Conservation (phyloP, 2,113 vertebrate species). For the Neogobius melanostomus region DNA sequence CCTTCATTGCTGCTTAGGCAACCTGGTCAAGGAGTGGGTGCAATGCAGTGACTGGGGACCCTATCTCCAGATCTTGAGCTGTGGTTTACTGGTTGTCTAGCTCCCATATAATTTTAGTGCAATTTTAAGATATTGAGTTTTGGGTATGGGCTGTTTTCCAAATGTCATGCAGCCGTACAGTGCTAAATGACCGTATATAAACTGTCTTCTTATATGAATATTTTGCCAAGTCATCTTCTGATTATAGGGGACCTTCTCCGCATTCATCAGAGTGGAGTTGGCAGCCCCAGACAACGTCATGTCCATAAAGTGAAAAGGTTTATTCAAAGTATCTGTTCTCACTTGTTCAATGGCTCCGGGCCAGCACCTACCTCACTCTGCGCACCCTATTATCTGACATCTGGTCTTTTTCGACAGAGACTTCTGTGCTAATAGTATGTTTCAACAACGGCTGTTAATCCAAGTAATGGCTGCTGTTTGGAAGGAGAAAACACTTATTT, state of each 20-base stretch:
- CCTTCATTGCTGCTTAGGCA: too few relatives aligned
- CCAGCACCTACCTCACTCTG: conserved; percentile 63
- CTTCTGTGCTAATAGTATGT: conserved; percentile 67
- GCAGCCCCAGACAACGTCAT: conserved; percentile 50
- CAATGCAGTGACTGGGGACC: too few relatives aligned
- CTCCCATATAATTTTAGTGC: background rate
- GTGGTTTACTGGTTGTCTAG: too few relatives aligned
- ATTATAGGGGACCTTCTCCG: conserved; percentile 2
- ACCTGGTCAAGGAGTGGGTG: too few relatives aligned
- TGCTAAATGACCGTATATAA: background rate
- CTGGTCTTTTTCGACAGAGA: conserved; percentile 63
- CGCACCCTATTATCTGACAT: conserved; percentile 71
- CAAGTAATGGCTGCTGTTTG: conserved; percentile 63
- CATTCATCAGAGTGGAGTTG: conserved; percentile 19
- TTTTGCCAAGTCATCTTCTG: conserved; percentile 5
- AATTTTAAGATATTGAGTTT: too few relatives aligned
- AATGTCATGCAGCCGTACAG: background rate
- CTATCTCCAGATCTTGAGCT: too few relatives aligned
- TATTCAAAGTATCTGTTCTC: conserved; percentile 65
- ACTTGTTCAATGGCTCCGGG: conserved; percentile 66
- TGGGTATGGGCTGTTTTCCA: background rate
- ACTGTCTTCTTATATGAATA: conserved; percentile 3
- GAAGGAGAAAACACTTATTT: conserved; percentile 58
- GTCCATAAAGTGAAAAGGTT: conserved; percentile 51
- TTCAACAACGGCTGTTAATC: conserved; percentile 69